These are phyloP conservation scores for Plebejus melissa DNA, from an alignment of 2,888 invertebrate genomes.

Conservation along the genomic window DNA sequence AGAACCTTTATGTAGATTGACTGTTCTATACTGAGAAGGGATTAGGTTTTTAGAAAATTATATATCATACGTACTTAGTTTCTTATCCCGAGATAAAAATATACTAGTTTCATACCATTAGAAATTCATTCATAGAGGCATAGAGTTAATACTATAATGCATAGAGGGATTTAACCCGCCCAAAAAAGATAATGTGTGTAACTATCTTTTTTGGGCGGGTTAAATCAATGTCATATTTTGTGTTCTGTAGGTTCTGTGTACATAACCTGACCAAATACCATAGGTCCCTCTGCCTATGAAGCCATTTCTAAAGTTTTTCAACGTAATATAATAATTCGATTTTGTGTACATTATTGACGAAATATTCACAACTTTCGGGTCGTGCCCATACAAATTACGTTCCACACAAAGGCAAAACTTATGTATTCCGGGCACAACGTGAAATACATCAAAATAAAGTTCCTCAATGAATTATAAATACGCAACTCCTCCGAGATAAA, in stretches of 20 bases:
- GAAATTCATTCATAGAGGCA: not conserved
- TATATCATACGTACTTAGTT: not conserved
- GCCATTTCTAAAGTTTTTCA: no score
- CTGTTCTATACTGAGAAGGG: conserved; percentile 21
- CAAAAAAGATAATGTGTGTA: no score
- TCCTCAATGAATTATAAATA: conserved; percentile 26
- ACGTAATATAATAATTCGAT: not conserved
- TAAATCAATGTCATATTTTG: no score
- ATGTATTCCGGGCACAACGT: conserved; percentile 10
- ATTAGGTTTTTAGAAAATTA: not conserved
- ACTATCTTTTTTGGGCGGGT: no score
- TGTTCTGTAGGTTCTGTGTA: no score
- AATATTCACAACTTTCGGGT: not conserved
- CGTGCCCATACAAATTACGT: not conserved
- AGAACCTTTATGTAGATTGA: conserved; percentile 32
- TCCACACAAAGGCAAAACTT: not conserved
- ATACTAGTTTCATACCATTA: not conserved
- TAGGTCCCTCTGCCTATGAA: not conserved
- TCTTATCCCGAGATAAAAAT: not conserved
- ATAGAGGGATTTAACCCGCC: no score
- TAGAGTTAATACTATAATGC: no score
- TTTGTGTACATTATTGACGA: not conserved
- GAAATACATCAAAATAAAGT: conserved; percentile 24
- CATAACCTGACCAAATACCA: not conserved
- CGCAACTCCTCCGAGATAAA: conserved; percentile 12